A percentile compares a stretch with the other conserved stretches of the same genome.
These are phyloP conservation scores for Diachasmimorpha longicaudata DNA, from an alignment of 1,140 invertebrate genomes.

Conservation along the genomic window DNA sequence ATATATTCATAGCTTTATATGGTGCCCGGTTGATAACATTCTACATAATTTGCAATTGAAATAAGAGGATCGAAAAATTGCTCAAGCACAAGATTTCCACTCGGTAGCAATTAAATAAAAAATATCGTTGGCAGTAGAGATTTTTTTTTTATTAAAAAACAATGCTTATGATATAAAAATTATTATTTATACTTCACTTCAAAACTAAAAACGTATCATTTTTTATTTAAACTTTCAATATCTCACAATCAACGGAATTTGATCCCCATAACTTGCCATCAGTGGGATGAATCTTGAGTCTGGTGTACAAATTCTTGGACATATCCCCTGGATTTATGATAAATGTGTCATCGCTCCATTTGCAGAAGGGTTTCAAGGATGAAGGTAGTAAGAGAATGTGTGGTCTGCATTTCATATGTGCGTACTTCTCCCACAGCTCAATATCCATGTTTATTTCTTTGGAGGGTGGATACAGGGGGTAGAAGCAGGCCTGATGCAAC, in stretches of 20 bases:
- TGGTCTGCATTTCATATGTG: constrained; percentile 72
- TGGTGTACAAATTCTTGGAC: constrained; percentile 72
- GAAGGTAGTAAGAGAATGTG: constrained; percentile 86
- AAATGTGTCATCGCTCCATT: constrained; percentile 77
- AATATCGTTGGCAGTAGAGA: too few relatives aligned
- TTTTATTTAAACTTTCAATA: constrained; percentile 48
- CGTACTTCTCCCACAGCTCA: constrained; percentile 71
- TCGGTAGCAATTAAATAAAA: too few relatives aligned
- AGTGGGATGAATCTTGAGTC: constrained; percentile 56
- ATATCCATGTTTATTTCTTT: constrained; percentile 74
- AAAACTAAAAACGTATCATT: neutral
- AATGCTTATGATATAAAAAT: too few relatives aligned
- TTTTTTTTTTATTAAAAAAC: too few relatives aligned
- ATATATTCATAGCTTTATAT: too few relatives aligned
- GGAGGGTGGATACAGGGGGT: constrained; percentile 80
- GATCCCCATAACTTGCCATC: constrained; percentile 43
- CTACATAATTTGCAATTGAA: too few relatives aligned
- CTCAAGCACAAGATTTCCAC: too few relatives aligned
- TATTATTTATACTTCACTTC: too few relatives aligned
- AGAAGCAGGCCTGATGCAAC: constrained; percentile 78
- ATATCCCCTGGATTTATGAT: constrained; percentile 86
- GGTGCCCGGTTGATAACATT: too few relatives aligned
- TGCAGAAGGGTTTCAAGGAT: constrained; percentile 81
- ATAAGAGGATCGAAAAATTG: too few relatives aligned
- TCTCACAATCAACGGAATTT: constrained; percentile 51